Evolutionary conservation across 2,113 vertebrate species (phyloP), one percentile per base, ranked within the genome.

Genomic region (Platichthys stellatus): DNA sequence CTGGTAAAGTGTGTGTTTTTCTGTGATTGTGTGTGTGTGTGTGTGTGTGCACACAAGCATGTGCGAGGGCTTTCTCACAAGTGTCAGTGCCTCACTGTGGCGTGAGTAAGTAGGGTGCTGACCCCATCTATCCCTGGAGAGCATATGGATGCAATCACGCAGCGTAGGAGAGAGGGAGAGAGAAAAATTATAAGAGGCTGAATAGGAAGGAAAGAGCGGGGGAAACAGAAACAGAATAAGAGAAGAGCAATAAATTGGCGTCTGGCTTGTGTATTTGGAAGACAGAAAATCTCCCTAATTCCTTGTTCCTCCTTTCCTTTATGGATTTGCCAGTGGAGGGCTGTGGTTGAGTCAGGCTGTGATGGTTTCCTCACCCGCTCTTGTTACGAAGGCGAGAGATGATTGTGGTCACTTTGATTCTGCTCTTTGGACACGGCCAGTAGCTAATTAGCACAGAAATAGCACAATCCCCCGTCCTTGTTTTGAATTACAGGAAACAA

Each of bases 121-220:
- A 93, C 91, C 92, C 89, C 87, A 88, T 88, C 85, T 84, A 87
- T 93, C 88, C 92, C 88, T 82, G 72, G 89, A 90, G 89, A 93
- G 85, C 93, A 94, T 91, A 92, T 92, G 92, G 92, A 90, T 89
- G 89, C 90, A 92, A 93, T 93, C 92, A 92, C 59, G 57, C 65
- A 58, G 85, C 75, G 73, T 62, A 45, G 83, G 85, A 78, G 71
- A 69, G 69, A 35, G 65, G 21, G 74, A 63, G 57, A 49, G 69
- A 59, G 73, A 80, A 74, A 82, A 84, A 83, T 66, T 84, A 69
- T 71, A 78, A 81, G 77, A 86, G 76, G 62, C 40, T 12, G 35
- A 83, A 70, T 80, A 47, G 70, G 61, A 81, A 31, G 45, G 71
- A 54, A n/a, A 21, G 51, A n/a, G 49, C 12, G 18, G 20, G 53